Percentiles rank a stretch among this genome's conserved stretches.
Conservation (phyloP, 2,797 vertebrate species). For the Peromyscus eremicus region DNA sequence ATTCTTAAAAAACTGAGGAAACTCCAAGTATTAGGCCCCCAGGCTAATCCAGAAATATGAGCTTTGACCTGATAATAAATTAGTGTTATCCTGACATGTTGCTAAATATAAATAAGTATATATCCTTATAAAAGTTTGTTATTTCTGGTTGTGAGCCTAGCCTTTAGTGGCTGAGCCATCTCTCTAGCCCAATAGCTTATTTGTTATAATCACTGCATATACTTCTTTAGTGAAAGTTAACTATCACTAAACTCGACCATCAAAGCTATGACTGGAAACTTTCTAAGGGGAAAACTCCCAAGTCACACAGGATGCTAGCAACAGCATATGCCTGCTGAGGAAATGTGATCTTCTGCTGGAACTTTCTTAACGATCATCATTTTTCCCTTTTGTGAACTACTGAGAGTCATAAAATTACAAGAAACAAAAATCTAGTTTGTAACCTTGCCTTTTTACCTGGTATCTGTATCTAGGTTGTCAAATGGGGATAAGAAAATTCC, state of each 20-base stretch:
- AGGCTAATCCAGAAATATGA: not conserved
- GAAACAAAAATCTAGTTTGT: not conserved
- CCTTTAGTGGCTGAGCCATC: not conserved
- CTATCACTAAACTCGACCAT: not conserved
- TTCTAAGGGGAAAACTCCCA: not conserved
- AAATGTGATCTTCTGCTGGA: not conserved
- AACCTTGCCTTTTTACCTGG: not conserved
- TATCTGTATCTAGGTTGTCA: not conserved
- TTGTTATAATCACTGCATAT: not conserved
- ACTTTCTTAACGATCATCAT: not conserved
- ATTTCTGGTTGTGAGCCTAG: not conserved
- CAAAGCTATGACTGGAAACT: slow-evolving; percentile 6
- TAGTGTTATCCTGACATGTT: not conserved
- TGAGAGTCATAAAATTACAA: not conserved
- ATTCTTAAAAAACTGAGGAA: not conserved
- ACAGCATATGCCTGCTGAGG: not conserved
- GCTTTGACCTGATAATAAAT: slow-evolving; percentile 41
- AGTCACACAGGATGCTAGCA: not conserved
- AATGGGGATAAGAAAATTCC: not conserved
- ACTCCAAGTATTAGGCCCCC: not conserved
- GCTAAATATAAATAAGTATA: not conserved
- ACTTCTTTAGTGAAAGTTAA: not conserved
- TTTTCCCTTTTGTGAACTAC: not conserved
- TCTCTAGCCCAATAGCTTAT: not conserved
- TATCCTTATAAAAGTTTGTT: not conserved